Percentiles rank a stretch among this genome's conserved stretches.
These are phyloP conservation scores for Apodemus speciosus DNA, from an alignment of 2,113 vertebrate genomes.

Conservation along the genomic window DNA sequence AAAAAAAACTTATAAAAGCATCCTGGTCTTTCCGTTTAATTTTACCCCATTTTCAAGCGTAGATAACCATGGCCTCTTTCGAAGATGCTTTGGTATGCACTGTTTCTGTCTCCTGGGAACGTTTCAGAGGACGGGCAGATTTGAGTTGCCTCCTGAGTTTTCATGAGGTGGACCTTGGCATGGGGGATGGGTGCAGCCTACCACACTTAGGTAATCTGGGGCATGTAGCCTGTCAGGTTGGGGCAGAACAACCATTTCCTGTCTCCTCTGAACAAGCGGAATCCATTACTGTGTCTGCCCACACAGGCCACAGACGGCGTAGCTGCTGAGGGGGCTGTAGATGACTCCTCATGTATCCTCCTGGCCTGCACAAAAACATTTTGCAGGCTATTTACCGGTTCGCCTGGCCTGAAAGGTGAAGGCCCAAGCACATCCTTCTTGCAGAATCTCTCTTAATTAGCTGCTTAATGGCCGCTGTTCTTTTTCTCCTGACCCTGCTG, in stretches of 20 bases:
- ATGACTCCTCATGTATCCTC: not conserved
- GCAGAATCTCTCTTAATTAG: constrained; percentile 52
- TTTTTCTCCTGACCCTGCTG: not conserved
- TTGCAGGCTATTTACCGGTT: constrained; percentile 7
- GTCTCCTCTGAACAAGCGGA: not conserved
- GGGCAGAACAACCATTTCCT: not conserved
- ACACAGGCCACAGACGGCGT: not conserved
- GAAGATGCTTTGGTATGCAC: not conserved
- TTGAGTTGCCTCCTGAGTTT: not conserved
- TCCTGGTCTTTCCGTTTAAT: not conserved
- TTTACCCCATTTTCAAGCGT: not conserved
- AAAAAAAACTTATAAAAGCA: not conserved
- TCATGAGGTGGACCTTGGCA: not conserved
- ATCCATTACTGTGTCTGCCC: not conserved
- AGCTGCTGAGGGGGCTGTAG: not conserved
- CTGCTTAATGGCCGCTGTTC: constrained; percentile 8
- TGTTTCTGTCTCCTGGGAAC: not conserved
- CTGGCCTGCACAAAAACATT: not conserved
- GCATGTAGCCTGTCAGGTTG: not conserved
- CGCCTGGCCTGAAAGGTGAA: constrained; percentile 5
- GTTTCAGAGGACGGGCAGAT: not conserved
- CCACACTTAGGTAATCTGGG: not conserved
- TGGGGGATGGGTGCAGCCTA: not conserved
- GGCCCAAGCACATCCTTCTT: not conserved
- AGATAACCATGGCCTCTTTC: not conserved